Conservation (phyloP, 2,113 vertebrate species). For the Brachyhypopomus gauderio region DNA sequence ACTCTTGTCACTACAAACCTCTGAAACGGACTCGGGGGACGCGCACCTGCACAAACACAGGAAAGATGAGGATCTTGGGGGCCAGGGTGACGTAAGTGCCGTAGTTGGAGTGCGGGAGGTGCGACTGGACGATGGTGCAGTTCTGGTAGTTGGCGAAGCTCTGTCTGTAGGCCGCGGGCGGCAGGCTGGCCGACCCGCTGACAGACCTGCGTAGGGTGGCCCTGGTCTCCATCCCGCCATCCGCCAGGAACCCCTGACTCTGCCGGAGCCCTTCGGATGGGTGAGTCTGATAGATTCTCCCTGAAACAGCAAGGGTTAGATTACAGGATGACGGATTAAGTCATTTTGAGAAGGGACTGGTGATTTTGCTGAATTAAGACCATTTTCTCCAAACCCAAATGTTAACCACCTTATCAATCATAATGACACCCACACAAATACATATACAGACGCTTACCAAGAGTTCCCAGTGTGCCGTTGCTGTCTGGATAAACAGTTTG, state of each 20-base stretch:
- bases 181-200: conserved; percentile 52
- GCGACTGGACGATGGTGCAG: conserved; percentile 84
- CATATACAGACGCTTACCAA: conserved; percentile 69
- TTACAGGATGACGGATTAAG: background rate
- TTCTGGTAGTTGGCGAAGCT: conserved; percentile 86
- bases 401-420: too few relatives aligned
- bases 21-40: background rate
- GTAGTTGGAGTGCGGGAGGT: conserved; percentile 76
- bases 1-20: background rate
- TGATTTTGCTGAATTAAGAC: too few relatives aligned
- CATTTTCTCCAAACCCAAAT: too few relatives aligned
- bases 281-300: conserved; percentile 68
- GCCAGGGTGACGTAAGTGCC: conserved; percentile 82
- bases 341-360: too few relatives aligned
- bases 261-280: conserved; percentile 57
- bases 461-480: conserved; percentile 62
- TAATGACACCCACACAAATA: background rate
- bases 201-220: conserved; percentile 65
- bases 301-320: conserved; percentile 51
- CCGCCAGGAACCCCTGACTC: conserved; percentile 39
- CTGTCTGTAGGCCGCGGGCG: conserved; percentile 71
- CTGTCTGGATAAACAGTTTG: conserved; percentile 81
- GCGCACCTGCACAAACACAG: conserved; percentile 89
- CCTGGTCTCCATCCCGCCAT: conserved; percentile 28
- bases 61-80: conserved; percentile 92